Base-by-base conservation (phyloP, 2,113 vertebrate species). In the Myrmophylax atrothorax region DNA sequence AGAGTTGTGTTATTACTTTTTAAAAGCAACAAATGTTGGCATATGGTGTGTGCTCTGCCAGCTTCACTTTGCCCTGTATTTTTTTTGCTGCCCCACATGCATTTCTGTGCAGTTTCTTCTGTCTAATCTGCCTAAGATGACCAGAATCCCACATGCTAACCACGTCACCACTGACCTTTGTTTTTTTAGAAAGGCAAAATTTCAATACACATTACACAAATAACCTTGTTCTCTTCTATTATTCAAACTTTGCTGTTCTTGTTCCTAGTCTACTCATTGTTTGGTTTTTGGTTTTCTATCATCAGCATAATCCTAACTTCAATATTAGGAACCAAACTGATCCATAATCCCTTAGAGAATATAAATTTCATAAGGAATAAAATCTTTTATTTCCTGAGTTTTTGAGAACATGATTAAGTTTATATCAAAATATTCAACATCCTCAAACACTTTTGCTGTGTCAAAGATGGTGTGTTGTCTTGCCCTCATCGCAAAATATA, bases 21-120 rank as follows among this genome's bases (percentile, higher is more conserved):
- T 77, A 91, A 94, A 87, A 80, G 69, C 66, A 89, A 69, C 44
- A 86, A 91, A 89, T 66, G 37, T 16, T 80, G 68, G 23, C 69
- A 59, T 70, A 68, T 0, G 0, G 50, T 38, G 33, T 64, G 35
- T 33, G 67, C 20, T 89, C 53, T 87, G 40, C 28, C 53, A 84
- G 50, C 19, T 90, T n/a, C 37, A 23, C 23, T 77, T 90, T 18
- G 4, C 28, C 50, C 49, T 25, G 29, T 22, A 47, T 24, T 44
- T 80, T 81, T 84, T 12, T 58, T 3, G 1, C 44, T 33, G 50
- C 12, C 55, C 28, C 53, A 56, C 14, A 13, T 6, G 8, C 3
- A 49, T 35, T 68, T 77, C 24, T 66, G 6, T 46, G 47, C 2
- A 3, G 18, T 42, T 73, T 78, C 49, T 85, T 66, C 56, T 88